Conservation (phyloP, 2,113 vertebrate genomes). For the Varanus komodoensis region DNA sequence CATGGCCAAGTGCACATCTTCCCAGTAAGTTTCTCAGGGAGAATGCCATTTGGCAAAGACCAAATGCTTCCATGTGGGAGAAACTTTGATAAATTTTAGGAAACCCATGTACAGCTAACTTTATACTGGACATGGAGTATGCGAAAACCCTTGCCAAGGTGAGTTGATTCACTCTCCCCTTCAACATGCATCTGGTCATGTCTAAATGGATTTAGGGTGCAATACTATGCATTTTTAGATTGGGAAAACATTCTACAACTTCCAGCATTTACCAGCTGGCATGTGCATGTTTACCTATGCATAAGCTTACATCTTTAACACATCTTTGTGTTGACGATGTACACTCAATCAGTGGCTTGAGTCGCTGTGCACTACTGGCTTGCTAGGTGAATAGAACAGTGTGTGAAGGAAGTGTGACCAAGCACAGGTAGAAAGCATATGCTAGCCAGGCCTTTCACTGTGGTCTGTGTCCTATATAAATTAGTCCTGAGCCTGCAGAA, state of each 20-base stretch:
- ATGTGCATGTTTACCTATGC: background rate
- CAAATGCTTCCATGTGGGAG: background rate
- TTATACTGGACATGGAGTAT: no score
- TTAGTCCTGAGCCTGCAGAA: background rate
- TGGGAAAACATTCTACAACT: no score
- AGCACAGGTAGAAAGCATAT: background rate
- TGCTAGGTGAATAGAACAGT: background rate
- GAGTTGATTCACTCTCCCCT: no score
- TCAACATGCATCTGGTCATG: background rate
- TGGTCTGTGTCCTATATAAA: background rate
- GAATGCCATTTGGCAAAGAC: background rate
- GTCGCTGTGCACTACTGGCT: background rate
- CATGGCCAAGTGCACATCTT: conserved; percentile 89
- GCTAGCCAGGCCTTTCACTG: background rate
- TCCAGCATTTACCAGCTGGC: no score
- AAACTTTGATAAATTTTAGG: background rate
- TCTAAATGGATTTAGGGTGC: background rate
- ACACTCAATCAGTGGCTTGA: background rate
- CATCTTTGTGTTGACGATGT: background rate
- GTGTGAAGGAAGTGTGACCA: no score
- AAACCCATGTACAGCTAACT: fast-evolving
- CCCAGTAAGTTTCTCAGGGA: conserved; percentile 85
- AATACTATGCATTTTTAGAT: no score
- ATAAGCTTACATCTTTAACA: no score
- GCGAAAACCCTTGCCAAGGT: background rate